Evolutionary conservation across 2,888 invertebrate species (phyloP), one percentile per base, ranked within the genome.

Genomic region (Polylopha cassiicola): DNA sequence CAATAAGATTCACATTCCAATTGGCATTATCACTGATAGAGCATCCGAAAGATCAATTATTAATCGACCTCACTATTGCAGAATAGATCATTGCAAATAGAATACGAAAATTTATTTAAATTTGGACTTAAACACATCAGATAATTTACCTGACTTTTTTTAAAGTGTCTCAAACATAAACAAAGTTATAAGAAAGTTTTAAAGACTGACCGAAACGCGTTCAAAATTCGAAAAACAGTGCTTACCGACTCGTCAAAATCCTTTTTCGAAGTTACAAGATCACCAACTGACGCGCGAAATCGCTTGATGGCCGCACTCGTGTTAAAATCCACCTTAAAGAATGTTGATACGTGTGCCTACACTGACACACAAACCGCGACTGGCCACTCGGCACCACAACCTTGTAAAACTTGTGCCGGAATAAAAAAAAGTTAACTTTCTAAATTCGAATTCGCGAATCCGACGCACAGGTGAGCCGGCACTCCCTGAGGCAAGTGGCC

Each of bases 391-490:
- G 47, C 47, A 47, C 20, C 39, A 49, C 65, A 73, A 73, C 72
- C 73, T 75, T 72, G 65, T 65, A 63, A 64, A 68, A 67, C 64
- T 66, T 43, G 61, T 53, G 66, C 61, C 64, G 67, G 69, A 68
- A 58, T 72, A 68, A 75, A 75, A n/a, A n/a, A 75, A 76, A 71
- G 67, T 67, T 68, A 69, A 79, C 84, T 84, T 84, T 84, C 84
- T 82, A 84, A 77, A 75, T 66, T 63, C 61, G 67, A 68, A 73
- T 76, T 74, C 53, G 74, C 78, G 66, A 73, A 72, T 65, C 62
- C 51, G 53, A 49, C 58, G 59, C 53, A 58, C 63, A 61, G 61
- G 59, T 61, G 65, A 48, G 48, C 34, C 36, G 44, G 30, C n/a
- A n/a, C n/a, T n/a, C n/a, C n/a, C n/a, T n/a, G n/a, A n/a, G n/a